phyloP scores from a whole-genome alignment of 1,140 invertebrate species.

The Caerostris extrusa region DNA sequence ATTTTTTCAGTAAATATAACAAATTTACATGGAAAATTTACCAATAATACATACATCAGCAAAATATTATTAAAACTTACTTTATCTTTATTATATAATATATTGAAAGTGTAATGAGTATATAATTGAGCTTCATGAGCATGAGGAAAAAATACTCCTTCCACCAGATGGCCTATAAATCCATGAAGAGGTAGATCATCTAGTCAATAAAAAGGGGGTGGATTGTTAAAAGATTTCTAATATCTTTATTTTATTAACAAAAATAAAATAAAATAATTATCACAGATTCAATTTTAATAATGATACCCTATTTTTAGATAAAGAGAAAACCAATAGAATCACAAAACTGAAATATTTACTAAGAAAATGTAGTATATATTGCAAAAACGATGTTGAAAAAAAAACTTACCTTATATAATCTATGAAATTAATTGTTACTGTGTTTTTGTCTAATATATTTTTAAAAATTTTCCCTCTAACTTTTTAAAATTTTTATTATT shows the following conservation, averaged over 20 bases:
- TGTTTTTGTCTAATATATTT: no score
- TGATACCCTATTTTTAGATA: background rate
- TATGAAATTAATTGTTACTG: no score
- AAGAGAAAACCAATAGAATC: background rate
- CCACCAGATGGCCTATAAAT: slow-evolving; percentile 84
- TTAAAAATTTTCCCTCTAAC: no score
- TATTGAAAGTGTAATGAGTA: slow-evolving; percentile 83
- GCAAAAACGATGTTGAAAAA: no score
- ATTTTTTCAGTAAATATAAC: no score
- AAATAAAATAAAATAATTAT: background rate
- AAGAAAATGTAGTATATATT: no score
- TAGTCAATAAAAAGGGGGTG: background rate
- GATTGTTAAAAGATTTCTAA: background rate
- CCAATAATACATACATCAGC: no score
- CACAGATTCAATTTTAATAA: background rate
- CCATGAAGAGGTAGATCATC: slow-evolving; percentile 84
- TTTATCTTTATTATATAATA: slow-evolving; percentile 83
- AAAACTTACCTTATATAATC: no score
- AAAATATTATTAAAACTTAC: slow-evolving; percentile 79
- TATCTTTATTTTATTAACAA: slow-evolving; percentile 9
- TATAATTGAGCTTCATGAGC: slow-evolving; percentile 83
- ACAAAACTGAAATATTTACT: background rate
- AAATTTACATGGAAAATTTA: no score
- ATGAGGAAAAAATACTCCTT: slow-evolving; percentile 83
- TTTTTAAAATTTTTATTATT: no score